Evolutionary conservation across 2,113 vertebrate species (phyloP), one percentile per base, ranked within the genome.

Genomic region (Cichladusa arquata): DNA sequence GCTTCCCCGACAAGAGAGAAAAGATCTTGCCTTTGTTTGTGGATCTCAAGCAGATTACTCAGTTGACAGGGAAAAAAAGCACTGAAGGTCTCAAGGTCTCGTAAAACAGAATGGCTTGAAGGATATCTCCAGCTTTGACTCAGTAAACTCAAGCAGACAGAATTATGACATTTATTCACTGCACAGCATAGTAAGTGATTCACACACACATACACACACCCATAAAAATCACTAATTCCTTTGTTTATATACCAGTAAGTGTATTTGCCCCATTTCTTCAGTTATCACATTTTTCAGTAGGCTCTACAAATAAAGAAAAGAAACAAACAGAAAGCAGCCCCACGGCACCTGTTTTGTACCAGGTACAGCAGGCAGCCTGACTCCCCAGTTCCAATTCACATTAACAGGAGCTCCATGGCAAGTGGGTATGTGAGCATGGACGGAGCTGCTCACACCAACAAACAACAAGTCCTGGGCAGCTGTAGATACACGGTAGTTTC

Each of bases 171-270:
- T 56, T 69, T 47, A 70, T 24, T 67, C 28, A 72, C 15, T 56
- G 40, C 29, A 57, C 11, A 61, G 47, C n/a, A 57, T 8, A 65
- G 10, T 11, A 38, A 71, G 69, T 28, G 11, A 71, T 33, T 87
- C 44, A 5, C 8, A 67, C 29, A 25, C 10, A 5, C 4, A 1
- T 20, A 45, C 6, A 23, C 8, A 4, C 3, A 0, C 28, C 7
- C n/a, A 25, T 6, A 29, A 36, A 83, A 62, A 56, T 53, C 26
- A 76, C 13, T 6, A 44, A 67, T 33, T 67, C 24, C 23, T 86
- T 81, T 77, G 42, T 67, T 77, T 47, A 57, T 28, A 80, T 19
- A 66, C 5, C 24, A 57, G 45, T 14, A 71, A 11, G 12, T 19
- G 9, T 42, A n/a, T 57, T 76, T 74, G 79, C 20, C 23, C n/a